A percentile compares a stretch with the other conserved stretches of the same genome.
Conservation (phyloP, 1,140 invertebrate genomes). For the Drosophila hydei region DNA sequence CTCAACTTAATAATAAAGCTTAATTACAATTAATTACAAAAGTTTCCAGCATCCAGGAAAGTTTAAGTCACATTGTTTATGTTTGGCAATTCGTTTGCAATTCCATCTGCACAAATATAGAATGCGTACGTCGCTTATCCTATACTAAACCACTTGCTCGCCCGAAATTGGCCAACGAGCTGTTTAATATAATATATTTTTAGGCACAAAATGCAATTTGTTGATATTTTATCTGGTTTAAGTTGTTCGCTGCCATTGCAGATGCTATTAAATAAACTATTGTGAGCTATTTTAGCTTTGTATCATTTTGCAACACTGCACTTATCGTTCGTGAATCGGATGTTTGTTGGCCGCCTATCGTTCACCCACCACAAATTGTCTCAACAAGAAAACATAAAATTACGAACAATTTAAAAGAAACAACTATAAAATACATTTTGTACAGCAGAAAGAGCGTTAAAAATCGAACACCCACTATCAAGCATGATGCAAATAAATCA, state of each 20-base stretch:
- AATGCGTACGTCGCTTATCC: background rate
- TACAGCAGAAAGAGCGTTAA: background rate
- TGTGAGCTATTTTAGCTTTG: conserved; percentile 4
- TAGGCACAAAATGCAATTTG: conserved; percentile 9
- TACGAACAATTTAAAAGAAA: conserved; percentile 35
- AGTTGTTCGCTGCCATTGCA: conserved; percentile 3
- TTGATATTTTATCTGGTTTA: conserved; percentile 16
- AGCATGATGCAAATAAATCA: background rate
- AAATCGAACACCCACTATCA: background rate
- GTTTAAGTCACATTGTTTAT: conserved; percentile 6
- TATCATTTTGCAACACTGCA: conserved; percentile 1
- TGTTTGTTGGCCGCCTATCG: conserved; percentile 3
- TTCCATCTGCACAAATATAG: no score
- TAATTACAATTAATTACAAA: conserved; percentile 9
- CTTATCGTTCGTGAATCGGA: background rate
- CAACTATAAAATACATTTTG: conserved; percentile 18
- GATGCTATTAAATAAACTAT: conserved; percentile 15
- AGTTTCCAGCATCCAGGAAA: conserved; percentile 7
- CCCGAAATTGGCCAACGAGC: background rate
- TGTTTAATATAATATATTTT: background rate
- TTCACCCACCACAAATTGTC: conserved; percentile 37
- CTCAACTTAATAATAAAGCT: background rate
- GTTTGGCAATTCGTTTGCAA: background rate
- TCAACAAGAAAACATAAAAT: conserved; percentile 48
- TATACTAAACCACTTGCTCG: background rate